phyloP scores from a whole-genome alignment of 2,113 vertebrate genomes.

The Tetrao urogallus region DNA sequence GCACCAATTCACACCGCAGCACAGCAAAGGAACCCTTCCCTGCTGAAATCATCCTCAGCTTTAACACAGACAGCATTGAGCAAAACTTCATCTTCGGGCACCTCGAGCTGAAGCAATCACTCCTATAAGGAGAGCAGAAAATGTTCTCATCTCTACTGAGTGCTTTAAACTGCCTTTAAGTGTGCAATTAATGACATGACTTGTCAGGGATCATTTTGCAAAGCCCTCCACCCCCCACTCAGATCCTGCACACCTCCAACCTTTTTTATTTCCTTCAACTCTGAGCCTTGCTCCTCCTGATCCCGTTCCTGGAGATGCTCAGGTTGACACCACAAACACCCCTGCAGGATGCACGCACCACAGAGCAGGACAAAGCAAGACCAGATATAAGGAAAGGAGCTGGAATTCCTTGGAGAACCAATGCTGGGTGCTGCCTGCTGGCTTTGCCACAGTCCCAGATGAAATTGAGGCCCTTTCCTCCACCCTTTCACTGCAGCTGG shows the following conservation, averaged over 20 bases:
- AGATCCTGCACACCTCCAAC: neutral
- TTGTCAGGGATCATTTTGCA: constrained; percentile 28
- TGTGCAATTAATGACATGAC: constrained; percentile 22
- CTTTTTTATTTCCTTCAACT: neutral
- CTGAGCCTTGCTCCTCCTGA: neutral
- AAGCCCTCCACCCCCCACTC: neutral
- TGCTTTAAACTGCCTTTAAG: constrained; percentile 21
- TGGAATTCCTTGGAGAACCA: neutral
- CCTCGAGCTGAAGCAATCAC: neutral
- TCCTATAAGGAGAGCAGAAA: neutral
- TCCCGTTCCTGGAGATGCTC: neutral
- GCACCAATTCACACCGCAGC: neutral
- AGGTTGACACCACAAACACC: neutral
- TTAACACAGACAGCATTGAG: constrained; percentile 23
- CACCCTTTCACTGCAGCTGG: neutral
- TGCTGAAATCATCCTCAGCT: neutral
- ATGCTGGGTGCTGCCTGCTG: neutral
- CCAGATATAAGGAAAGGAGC: neutral
- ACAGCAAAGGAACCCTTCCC: neutral
- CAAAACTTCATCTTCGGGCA: neutral
- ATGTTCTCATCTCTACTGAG: neutral
- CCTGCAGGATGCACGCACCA: neutral
- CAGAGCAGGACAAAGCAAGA: neutral
- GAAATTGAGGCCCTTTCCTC: neutral
- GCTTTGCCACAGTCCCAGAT: neutral